These are phyloP conservation scores for Anarhynchus alexandrinus DNA, from an alignment of 2,113 vertebrate genomes.

Conservation along the genomic window DNA sequence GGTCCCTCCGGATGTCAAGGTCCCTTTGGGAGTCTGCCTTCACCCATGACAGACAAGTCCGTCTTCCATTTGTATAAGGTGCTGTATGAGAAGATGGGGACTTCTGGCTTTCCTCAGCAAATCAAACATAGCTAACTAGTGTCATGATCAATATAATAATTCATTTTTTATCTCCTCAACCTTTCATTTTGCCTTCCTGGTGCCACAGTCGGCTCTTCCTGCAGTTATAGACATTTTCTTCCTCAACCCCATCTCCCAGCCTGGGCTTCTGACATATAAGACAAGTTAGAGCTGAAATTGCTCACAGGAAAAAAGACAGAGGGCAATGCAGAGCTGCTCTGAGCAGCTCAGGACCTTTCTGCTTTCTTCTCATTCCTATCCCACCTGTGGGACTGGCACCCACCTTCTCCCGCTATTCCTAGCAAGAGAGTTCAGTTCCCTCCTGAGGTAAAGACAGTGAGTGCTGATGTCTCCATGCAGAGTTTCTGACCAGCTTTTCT, in stretches of 20 bases:
- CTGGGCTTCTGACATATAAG: neutral
- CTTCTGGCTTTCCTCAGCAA: neutral
- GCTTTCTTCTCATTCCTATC: neutral
- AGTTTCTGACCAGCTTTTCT: neutral
- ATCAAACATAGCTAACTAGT: neutral
- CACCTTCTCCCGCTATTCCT: neutral
- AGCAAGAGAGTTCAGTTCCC: neutral
- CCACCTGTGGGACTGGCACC: neutral
- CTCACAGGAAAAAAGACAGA: neutral
- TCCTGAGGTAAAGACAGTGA: neutral
- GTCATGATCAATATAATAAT: neutral
- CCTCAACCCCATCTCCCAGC: neutral
- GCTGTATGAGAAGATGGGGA: neutral
- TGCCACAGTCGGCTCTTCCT: neutral
- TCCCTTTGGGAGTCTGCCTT: neutral
- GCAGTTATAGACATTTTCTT: neutral
- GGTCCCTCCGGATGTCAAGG: neutral
- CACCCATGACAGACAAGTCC: neutral
- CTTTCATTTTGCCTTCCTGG: neutral
- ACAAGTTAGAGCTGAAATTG: neutral
- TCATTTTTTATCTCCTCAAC: neutral
- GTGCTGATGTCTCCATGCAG: neutral
- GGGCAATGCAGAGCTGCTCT: neutral
- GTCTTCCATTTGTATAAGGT: neutral
- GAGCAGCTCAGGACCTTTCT: neutral